These are phyloP conservation scores for Enteromius unitaeniatus DNA, from an alignment of 2,797 vertebrate genomes.

Conservation along the genomic window DNA sequence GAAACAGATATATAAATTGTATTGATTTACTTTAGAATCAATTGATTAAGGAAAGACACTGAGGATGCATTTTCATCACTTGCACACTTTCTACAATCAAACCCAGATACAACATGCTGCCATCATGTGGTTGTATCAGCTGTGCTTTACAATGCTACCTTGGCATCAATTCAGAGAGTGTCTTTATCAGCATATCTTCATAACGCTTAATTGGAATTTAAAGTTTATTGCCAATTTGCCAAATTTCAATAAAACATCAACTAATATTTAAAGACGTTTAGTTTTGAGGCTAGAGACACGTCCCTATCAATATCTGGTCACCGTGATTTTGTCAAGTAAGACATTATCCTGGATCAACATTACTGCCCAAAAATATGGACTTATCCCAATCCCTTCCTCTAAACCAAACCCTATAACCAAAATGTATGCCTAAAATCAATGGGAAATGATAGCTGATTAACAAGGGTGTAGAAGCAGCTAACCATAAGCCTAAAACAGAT, in stretches of 20 bases:
- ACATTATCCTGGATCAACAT: too few species aligned
- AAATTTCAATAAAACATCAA: neutral
- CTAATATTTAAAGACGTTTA: neutral
- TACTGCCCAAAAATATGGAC: too few species aligned
- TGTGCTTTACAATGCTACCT: neutral
- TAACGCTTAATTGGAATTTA: neutral
- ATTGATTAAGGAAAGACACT: neutral
- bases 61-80: neutral
- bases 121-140: conserved; percentile 25
- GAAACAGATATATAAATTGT: neutral
- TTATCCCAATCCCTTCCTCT: too few species aligned
- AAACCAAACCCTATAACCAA: too few species aligned
- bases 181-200: neutral
- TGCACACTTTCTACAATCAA: neutral
- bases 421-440: too few species aligned
- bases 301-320: neutral
- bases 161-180: neutral
- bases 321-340: too few species aligned
- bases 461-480: too few species aligned
- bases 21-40: neutral
- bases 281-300: neutral
- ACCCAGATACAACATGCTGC: neutral
- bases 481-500: too few species aligned
- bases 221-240: neutral
- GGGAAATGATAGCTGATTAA: too few species aligned